Evolutionary conservation across 2,797 vertebrate genomes (phyloP), one percentile per base, ranked within the genome.

Genomic region (Epinephelus malabaricus): DNA sequence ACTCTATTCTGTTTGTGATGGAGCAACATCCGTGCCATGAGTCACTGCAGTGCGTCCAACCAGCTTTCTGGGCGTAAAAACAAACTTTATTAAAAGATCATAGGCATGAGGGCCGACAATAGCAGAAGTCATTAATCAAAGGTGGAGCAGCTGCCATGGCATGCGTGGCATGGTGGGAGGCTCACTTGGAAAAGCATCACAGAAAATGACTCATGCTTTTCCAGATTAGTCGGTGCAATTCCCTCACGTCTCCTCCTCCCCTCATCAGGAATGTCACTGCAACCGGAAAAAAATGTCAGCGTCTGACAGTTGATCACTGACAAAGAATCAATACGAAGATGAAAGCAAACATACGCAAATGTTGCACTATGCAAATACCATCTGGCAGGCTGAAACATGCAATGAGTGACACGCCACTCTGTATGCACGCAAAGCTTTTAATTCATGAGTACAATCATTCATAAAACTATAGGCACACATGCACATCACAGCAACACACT

Each of bases 21-120:
- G 49, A 78, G 69, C 40, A 83, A 73, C 63, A 67, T 76, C 73
- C 60, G 30, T 34, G 43, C 54, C 43, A 23, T 83, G 68, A 90
- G 79, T 86, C 69, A 80, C n/a, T 13, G 47, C 49, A 76, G 43
- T n/a, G 17, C 40, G 63, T 69, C 76, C 72, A 76, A 86, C 76
- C 64, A 71, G 73, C 77, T 89, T 67, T 79, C 47, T 69, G 70
- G 72, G 71, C 49, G 65, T 63, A 62, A 86, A 89, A 93, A 90
- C 83, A 81, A 90, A 88, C 84, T 74, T 91, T 81, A 93, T 89
- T 90, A 90, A 91, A 88, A 92, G 91, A 94, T 94, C 89, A 91
- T 0, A 91, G 86, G 62, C 82, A 68, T 0, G 13, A 66, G 60
- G 40, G 55, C 84, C 56, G 80, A 91, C 88, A 88, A 91, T 84